Percentiles rank a stretch among this genome's conserved stretches.
phyloP scores from a whole-genome alignment of 2,113 vertebrate genomes.

The Bufo gargarizans region DNA sequence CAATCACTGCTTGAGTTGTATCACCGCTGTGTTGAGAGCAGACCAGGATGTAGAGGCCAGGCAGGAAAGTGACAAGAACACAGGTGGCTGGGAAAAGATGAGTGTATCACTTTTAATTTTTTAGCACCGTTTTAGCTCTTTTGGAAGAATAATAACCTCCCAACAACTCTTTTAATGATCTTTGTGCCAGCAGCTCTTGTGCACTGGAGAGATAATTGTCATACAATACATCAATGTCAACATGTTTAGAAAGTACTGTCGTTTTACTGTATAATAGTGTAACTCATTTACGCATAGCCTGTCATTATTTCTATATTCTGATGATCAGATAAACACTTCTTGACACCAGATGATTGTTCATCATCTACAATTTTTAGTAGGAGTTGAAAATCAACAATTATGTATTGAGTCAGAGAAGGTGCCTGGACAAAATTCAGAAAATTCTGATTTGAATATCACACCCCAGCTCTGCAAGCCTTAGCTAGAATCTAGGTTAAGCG shows the following conservation, averaged over 20 bases:
- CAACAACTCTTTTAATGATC: neutral
- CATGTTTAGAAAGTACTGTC: neutral
- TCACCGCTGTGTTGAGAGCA: too few species aligned
- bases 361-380: constrained; percentile 6
- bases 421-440: neutral
- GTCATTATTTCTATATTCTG: neutral
- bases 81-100: too few species aligned
- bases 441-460: neutral
- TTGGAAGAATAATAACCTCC: neutral
- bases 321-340: neutral
- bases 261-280: neutral
- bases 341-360: neutral
- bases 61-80: too few species aligned
- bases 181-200: neutral
- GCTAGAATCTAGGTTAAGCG: neutral
- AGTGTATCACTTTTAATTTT: too few species aligned
- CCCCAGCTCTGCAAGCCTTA: neutral
- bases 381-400: neutral
- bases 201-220: neutral
- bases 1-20: too few species aligned
- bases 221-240: neutral
- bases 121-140: neutral
- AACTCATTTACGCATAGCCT: neutral
- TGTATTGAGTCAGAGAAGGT: neutral
- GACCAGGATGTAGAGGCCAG: too few species aligned